Evolutionary conservation across 2,797 vertebrate species (phyloP), one percentile per base, ranked within the genome.

Genomic region (Anguilla anguilla): DNA sequence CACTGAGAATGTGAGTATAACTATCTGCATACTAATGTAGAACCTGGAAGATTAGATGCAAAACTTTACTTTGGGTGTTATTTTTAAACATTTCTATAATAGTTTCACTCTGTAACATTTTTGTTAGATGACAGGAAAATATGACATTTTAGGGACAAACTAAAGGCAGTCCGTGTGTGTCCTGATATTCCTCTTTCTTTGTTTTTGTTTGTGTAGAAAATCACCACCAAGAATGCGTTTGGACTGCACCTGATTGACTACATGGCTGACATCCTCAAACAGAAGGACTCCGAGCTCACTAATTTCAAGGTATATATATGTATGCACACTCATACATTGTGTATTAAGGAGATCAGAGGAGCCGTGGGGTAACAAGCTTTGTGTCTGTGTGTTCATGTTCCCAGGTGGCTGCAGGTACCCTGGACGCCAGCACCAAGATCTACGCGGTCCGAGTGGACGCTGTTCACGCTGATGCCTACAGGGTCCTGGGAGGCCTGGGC

Each of bases 391-490:
- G 22, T 69, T 22, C 89, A n/a, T 43, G 46, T 11, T n/a, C 87
- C 6, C 86, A 99, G 99, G 94, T 99, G 22, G 98, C 98, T 6
- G 98, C 98, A 0, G 97, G 98, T 0, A 98, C 98, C 0, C 92
- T 99, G 86, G 98, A 99, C 49, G 99, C 99, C 90, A 98, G 98
- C 0, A 97, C 97, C 0, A 99, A 99, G 94, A 99, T 99, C 89
- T 99, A 99, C 0, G 97, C 99, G 0, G 96, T 98, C 81, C 95
- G 98, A 0, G 98, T 99, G n/a, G 99, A 99, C 82, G 97, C 95
- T 0, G 96, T 99, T 28, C 97, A 99, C 7, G 95, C 97, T 0
- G 98, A 99, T 49, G 93, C 97, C 3, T 99, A 98, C 95, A 96
- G 92, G 88, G 97, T 99, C 22, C 95, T 99, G 9, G 97, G 97